Base-by-base conservation (phyloP, 23 tunicate species). In the Styela clava region DNA sequence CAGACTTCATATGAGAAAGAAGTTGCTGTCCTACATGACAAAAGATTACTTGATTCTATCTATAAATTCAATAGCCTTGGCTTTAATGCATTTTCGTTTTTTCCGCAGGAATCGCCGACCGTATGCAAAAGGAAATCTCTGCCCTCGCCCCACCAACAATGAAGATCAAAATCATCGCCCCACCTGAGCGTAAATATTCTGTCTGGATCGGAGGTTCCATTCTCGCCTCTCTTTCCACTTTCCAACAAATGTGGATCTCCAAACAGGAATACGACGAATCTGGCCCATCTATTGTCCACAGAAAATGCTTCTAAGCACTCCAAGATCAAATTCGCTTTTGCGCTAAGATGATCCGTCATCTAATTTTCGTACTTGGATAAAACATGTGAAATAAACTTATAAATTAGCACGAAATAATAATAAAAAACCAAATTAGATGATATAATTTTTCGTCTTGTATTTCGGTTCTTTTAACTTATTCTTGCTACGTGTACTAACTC, bases 181-280 rank as follows among this genome's bases (percentile, higher is more conserved):
- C 78, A 27, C 86, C 86, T 25, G 86, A 83, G 69, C 74, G 86
- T 70, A 83, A 83, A 83, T 83, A 83, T 51, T 83, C 86, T 1
- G 86, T 83, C 69, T 83, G 86, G 86, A 83, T 83, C 76, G 86
- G 86, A 73, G 86, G 97, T 25, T 95, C 99, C 35, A 95, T 95
- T 68, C 89, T 95, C 19, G 95, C 99, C 0, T 95, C 99, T 3
- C 79, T 95, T n/a, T 97, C 94, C 22, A 95, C 99, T 7, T 90
- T 95, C 62, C 97, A 95, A 69, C 97, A 92, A 80, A 92, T 92
- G 97, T 92, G 97, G 97, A 94, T 94, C 89, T 88, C 94, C 52
- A 94, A 94, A 63, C 94, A 88, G 71, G 98, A 94, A 67, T 94
- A 94, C 72, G 98, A 94, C 70, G 98, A 94, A 71, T 87, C 98